phyloP scores from a whole-genome alignment of 92 coral and sea anemone genomes.

The Bergia sp. region DNA sequence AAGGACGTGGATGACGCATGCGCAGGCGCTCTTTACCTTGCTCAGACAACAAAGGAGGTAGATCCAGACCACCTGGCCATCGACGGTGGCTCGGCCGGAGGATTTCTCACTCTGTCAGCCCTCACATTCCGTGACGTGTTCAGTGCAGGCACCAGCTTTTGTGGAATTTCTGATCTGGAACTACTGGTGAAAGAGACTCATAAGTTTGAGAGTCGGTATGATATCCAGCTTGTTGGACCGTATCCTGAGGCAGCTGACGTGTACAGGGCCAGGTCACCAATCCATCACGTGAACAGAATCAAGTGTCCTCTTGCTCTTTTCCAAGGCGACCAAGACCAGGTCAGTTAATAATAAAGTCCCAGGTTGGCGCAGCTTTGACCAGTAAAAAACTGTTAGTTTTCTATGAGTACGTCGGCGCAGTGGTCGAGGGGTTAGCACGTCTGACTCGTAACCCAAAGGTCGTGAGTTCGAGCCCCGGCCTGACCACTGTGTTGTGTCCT shows the following conservation, averaged over 20 bases:
- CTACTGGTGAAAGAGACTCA: slow-evolving; percentile 76
- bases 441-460: too few relatives aligned
- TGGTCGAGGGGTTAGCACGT: too few relatives aligned
- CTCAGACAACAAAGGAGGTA: slow-evolving; percentile 72
- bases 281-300: slow-evolving; percentile 63
- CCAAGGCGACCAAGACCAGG: slow-evolving; percentile 95
- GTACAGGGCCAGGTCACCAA: slow-evolving; percentile 80
- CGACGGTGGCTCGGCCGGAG: slow-evolving; percentile 97
- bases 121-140: slow-evolving; percentile 85
- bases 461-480: too few relatives aligned
- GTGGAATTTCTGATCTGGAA: slow-evolving; percentile 80
- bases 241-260: slow-evolving; percentile 70
- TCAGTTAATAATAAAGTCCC: slow-evolving; percentile 22
- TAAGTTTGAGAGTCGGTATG: slow-evolving; percentile 91
- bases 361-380: slow-evolving; percentile 1
- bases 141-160: slow-evolving; percentile 85
- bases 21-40: slow-evolving; percentile 80
- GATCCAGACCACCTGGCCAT: slow-evolving; percentile 73
- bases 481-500: too few relatives aligned
- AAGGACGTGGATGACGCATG: slow-evolving; percentile 90
- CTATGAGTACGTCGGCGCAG: background rate
- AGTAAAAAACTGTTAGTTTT: background rate
- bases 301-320: slow-evolving; percentile 79
- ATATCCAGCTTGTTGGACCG: slow-evolving; percentile 72
- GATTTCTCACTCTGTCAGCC: slow-evolving; percentile 77